phyloP scores from a whole-genome alignment of 2,888 invertebrate species.

The Cabera pusaria region DNA sequence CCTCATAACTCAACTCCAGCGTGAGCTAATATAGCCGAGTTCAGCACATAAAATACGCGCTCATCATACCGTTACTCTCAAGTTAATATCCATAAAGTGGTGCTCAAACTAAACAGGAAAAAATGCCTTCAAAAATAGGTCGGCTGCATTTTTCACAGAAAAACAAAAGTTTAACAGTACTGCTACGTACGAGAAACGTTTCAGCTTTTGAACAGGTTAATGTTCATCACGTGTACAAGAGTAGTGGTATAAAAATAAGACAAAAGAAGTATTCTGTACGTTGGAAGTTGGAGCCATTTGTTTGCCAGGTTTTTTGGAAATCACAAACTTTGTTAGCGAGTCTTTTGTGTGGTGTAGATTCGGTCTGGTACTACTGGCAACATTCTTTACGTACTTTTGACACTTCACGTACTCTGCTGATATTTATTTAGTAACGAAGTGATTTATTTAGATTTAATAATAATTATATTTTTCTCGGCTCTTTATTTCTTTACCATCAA shows the following conservation, averaged over 20 bases:
- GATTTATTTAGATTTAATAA: too few species aligned
- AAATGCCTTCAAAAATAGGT: constrained; percentile 39
- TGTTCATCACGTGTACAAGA: constrained; percentile 50
- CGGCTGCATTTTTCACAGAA: constrained; percentile 45
- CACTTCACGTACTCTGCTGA: too few species aligned
- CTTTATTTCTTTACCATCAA: too few species aligned
- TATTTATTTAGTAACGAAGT: too few species aligned
- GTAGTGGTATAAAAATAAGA: constrained; percentile 5
- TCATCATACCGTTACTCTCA: constrained; percentile 2
- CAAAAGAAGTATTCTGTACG: constrained; percentile 9
- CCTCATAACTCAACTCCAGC: too few species aligned
- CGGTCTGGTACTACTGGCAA: neutral
- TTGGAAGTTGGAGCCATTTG: constrained; percentile 12
- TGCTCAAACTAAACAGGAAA: constrained; percentile 26
- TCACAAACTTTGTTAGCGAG: constrained; percentile 13
- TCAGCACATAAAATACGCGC: neutral
- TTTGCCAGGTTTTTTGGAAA: constrained; percentile 17
- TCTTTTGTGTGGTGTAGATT: constrained; percentile 11
- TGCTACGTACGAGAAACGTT: constrained; percentile 41
- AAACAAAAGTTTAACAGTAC: constrained; percentile 54
- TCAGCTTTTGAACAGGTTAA: constrained; percentile 61
- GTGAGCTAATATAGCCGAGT: too few species aligned
- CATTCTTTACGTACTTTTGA: too few species aligned
- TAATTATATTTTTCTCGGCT: too few species aligned
- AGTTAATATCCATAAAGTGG: constrained; percentile 16